Conservation (phyloP, 2,888 invertebrate species). For the Isoperla grammatica region DNA sequence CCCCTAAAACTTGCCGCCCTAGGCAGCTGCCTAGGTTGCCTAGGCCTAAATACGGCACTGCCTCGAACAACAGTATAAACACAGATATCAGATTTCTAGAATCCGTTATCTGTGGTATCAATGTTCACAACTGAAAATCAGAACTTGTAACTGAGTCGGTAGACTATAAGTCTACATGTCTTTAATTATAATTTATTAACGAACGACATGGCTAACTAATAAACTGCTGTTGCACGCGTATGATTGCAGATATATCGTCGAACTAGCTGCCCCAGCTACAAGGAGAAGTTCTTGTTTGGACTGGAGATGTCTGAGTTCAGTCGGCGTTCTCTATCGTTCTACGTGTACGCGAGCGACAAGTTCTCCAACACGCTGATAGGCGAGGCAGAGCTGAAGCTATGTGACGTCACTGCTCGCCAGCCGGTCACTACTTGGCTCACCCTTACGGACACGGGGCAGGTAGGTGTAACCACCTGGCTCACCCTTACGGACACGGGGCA, state of each 20-base stretch:
- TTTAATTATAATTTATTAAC: too few relatives aligned
- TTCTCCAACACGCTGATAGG: conserved; percentile 58
- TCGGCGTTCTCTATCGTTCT: conserved; percentile 57
- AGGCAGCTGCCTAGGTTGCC: too few relatives aligned
- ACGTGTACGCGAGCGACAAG: conserved; percentile 60
- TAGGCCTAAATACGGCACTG: too few relatives aligned
- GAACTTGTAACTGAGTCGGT: too few relatives aligned
- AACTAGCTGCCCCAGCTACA: conserved; percentile 66
- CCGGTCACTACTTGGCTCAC: conserved; percentile 76
- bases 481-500: conserved; percentile 67
- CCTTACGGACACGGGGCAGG: conserved; percentile 65
- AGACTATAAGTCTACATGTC: too few relatives aligned
- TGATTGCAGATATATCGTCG: conserved; percentile 59
- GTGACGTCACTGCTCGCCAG: conserved; percentile 56
- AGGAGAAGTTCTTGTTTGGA: conserved; percentile 66
- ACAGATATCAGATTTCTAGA: too few relatives aligned
- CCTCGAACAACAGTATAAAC: too few relatives aligned
- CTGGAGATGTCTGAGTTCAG: conserved; percentile 55
- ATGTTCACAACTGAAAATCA: too few relatives aligned
- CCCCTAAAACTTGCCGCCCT: too few relatives aligned
- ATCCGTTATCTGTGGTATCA: too few relatives aligned
- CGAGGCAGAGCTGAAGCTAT: conserved; percentile 62
- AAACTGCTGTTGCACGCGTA: too few relatives aligned
- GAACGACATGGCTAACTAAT: too few relatives aligned
- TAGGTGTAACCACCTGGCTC: conserved; percentile 68